These are phyloP conservation scores for Papilio aristodemus DNA, from an alignment of 1,140 invertebrate genomes.

Conservation along the genomic window DNA sequence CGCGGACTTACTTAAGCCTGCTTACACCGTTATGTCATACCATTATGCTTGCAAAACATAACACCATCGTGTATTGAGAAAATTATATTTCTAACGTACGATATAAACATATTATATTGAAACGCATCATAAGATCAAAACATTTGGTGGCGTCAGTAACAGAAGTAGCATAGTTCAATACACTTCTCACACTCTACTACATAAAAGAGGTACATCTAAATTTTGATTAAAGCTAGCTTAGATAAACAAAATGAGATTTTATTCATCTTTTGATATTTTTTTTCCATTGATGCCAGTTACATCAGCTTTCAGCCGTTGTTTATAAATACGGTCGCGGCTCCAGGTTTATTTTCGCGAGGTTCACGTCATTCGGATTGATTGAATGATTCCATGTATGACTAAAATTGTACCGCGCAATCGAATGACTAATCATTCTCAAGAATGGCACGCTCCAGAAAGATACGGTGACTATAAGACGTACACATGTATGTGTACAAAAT, in stretches of 20 bases:
- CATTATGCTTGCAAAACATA: constrained; percentile 15
- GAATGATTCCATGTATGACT: constrained; percentile 69
- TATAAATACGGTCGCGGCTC: constrained; percentile 52
- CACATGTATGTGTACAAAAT: too few relatives aligned
- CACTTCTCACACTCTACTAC: too few relatives aligned
- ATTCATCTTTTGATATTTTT: constrained; percentile 40
- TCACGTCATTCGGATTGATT: constrained; percentile 67
- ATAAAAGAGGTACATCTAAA: too few relatives aligned
- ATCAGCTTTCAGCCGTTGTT: constrained; percentile 45
- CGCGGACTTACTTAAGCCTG: constrained; percentile 25
- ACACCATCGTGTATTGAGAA: not conserved
- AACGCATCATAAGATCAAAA: too few relatives aligned
- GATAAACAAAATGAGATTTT: constrained; percentile 7
- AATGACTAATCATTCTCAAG: constrained; percentile 54
- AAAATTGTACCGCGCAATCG: constrained; percentile 54
- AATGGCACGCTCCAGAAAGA: constrained; percentile 16
- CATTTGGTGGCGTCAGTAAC: too few relatives aligned
- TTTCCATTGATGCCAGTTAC: constrained; percentile 47
- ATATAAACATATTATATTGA: not conserved
- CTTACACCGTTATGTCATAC: constrained; percentile 38
- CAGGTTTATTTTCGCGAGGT: constrained; percentile 62
- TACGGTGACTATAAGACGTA: not conserved
- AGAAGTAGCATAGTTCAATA: too few relatives aligned
- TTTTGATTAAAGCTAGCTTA: not conserved
- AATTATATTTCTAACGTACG: not conserved